Evolutionary conservation across 2,888 invertebrate genomes (phyloP).

Genomic region (Microdon myrmicae): DNA sequence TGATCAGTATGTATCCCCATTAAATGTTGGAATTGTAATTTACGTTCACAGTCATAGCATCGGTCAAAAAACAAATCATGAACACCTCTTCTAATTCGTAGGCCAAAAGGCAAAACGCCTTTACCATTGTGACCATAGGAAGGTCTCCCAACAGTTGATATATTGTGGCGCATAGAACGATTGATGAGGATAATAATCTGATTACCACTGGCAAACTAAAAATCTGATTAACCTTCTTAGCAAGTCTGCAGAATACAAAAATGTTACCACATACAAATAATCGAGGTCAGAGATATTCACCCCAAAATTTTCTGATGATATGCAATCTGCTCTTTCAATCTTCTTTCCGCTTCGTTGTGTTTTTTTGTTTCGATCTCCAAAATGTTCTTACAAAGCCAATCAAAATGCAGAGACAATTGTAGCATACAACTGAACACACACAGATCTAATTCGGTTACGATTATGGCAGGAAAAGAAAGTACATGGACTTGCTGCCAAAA

Average conservation of each 20-base stretch:
- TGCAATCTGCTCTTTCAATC: slow-evolving; percentile 2
- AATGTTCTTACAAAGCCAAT: slow-evolving; percentile 30
- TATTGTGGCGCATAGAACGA: slow-evolving; percentile 47
- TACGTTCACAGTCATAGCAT: slow-evolving; percentile 46
- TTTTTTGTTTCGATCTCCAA: slow-evolving; percentile 9
- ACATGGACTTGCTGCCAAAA: slow-evolving; percentile 6
- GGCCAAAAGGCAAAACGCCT: slow-evolving; percentile 22
- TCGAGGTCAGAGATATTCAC: not conserved
- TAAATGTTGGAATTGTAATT: slow-evolving; percentile 6
- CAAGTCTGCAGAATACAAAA: slow-evolving; percentile 41
- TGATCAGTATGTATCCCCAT: too few species aligned
- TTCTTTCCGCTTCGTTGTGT: not conserved
- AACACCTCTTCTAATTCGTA: slow-evolving; percentile 54
- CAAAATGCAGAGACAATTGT: slow-evolving; percentile 47
- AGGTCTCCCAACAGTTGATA: slow-evolving; percentile 50
- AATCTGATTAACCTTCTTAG: slow-evolving; percentile 37
- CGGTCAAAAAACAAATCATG: slow-evolving; percentile 51
- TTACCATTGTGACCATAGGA: slow-evolving; percentile 12
- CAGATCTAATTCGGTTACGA: slow-evolving; percentile 34
- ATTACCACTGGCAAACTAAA: slow-evolving; percentile 49
- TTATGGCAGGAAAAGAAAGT: not conserved
- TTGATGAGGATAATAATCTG: slow-evolving; percentile 49
- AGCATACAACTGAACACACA: slow-evolving; percentile 33
- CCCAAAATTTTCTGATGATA: slow-evolving; percentile 11
- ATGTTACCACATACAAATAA: too few species aligned